Evolutionary conservation across 2,888 invertebrate genomes (phyloP), one percentile per base, ranked within the genome.

Genomic region (Entomobrya proxima): DNA sequence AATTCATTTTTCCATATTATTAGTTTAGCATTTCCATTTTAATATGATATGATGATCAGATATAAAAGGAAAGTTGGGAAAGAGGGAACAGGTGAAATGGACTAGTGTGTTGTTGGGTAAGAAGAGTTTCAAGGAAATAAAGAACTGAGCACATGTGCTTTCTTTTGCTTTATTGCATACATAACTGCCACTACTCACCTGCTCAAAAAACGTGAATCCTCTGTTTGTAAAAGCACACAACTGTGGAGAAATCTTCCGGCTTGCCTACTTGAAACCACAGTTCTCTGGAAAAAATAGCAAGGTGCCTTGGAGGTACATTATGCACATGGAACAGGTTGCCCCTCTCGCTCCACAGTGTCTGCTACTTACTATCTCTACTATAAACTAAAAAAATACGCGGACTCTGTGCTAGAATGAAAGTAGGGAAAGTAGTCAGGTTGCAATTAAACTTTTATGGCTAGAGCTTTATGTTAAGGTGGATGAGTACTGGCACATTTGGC

Each of bases 191-290:
- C 76, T 67, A 1, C 52, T 78, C 84, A 84, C 84, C 84, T 84
- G 84, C 55, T 44, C 40, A 11, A 24, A 37, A 72, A 84, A 84
- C 84, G 84, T 84, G 84, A 84, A 78, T 67, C 24, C 15, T n/a
- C n/a, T 24, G 40, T 18, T 21, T 21, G 24, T 18, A 30, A 52
- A 52, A 52, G 6, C 18, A n/a, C 35, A 0, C 18, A 30, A 75
- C 21, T 21, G 24, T 11, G 75, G 27, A 32, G 1, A 21, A 18
- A 35, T 37, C 35, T 35, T 1, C 15, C 40, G 40, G 9, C 7
- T 13, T 61, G 37, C 64, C 21, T 64, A 18, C 64, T 2, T 40
- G 11, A 40, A 40, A 11, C 44, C 13, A 40, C 7, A 40, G 3
- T 27, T 52, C 6, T 47, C 13, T 30, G 47, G 18, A 47, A 15